Evolutionary conservation across 2,797 vertebrate species (phyloP).

Genomic region (Onychomys torridus): DNA sequence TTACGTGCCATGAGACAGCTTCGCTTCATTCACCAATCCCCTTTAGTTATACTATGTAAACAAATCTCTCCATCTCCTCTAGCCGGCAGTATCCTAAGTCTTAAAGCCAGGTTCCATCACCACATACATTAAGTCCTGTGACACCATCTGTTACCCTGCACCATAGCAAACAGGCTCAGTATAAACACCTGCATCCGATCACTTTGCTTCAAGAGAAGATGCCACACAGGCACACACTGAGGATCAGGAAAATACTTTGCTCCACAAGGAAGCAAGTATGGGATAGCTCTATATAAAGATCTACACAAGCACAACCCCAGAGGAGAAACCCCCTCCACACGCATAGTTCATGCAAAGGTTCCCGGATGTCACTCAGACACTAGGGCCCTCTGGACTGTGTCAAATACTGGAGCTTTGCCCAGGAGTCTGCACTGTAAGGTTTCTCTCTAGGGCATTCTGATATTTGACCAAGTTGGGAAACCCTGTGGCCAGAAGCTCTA

Average conservation of each 20-base stretch:
- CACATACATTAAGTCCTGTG: not conserved
- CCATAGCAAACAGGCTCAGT: not conserved
- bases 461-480: not conserved
- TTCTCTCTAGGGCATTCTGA: not conserved
- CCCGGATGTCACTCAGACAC: not conserved
- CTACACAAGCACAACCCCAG: not conserved
- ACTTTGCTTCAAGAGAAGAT: not conserved
- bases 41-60: not conserved
- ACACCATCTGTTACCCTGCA: not conserved
- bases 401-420: not conserved
- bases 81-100: not conserved
- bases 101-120: not conserved
- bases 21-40: not conserved
- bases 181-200: not conserved
- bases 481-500: not conserved
- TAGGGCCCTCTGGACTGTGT: not conserved
- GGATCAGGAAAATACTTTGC: not conserved
- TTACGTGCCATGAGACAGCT: not conserved
- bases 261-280: not conserved
- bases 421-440: not conserved
- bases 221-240: not conserved
- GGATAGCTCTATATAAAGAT: not conserved
- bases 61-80: not conserved
- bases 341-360: not conserved
- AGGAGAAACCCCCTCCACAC: not conserved